Percentiles rank a stretch among this genome's conserved stretches.
Conservation (phyloP, 2,797 vertebrate species). For the Cyclura pinguis region DNA sequence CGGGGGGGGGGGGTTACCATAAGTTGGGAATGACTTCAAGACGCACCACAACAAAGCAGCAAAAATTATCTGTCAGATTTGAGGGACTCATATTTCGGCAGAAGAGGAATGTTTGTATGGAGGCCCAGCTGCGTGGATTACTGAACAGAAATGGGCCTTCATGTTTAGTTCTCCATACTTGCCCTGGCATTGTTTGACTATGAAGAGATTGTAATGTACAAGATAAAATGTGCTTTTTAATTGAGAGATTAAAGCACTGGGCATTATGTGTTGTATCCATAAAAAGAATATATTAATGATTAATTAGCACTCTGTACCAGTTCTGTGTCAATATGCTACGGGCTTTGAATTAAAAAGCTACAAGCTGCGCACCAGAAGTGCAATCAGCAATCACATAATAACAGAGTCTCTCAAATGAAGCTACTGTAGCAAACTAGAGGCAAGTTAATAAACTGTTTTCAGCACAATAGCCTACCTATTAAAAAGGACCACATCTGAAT, state of each 20-base stretch:
- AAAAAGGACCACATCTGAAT: slow-evolving; percentile 59
- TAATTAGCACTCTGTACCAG: slow-evolving; percentile 41
- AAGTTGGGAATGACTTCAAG: neutral
- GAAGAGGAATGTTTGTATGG: neutral
- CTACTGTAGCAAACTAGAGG: slow-evolving; percentile 48
- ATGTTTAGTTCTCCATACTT: slow-evolving; percentile 42
- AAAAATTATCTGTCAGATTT: slow-evolving; percentile 9
- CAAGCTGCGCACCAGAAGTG: slow-evolving; percentile 54
- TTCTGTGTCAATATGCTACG: slow-evolving; percentile 37
- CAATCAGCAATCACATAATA: slow-evolving; percentile 49
- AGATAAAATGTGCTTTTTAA: slow-evolving; percentile 58
- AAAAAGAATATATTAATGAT: slow-evolving; percentile 56
- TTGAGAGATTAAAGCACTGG: slow-evolving; percentile 48
- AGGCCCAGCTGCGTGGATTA: slow-evolving; percentile 42
- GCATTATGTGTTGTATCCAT: slow-evolving; percentile 33
- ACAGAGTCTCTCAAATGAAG: slow-evolving; percentile 42
- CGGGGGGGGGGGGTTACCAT: too few relatives aligned
- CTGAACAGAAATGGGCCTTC: slow-evolving; percentile 46
- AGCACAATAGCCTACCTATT: slow-evolving; percentile 55
- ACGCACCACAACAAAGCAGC: neutral
- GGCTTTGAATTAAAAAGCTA: slow-evolving; percentile 36
- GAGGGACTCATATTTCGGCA: slow-evolving; percentile 35
- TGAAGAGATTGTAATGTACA: slow-evolving; percentile 27
- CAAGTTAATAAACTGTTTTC: slow-evolving; percentile 68
- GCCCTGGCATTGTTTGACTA: slow-evolving; percentile 33